Evolutionary conservation across 2,797 vertebrate species (phyloP).

Genomic region (Brachymystax lenok): DNA sequence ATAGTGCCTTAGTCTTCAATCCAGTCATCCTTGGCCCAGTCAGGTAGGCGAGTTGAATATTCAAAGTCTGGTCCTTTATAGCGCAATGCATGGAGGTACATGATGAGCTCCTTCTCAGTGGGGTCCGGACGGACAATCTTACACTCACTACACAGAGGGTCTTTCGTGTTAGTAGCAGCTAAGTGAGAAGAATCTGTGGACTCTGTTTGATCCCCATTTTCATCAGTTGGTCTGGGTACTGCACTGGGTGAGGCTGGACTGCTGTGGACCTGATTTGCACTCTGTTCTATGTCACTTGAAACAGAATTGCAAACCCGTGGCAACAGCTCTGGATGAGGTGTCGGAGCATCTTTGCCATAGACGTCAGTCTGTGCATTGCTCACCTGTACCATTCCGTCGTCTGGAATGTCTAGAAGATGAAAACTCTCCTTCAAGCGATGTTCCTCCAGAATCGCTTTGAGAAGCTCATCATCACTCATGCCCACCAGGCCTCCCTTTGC

Average conservation of each 20-base stretch:
- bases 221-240: neutral
- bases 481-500: slow-evolving; percentile 84
- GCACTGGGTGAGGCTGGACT: slow-evolving; percentile 1
- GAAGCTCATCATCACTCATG: slow-evolving; percentile 86
- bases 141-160: slow-evolving; percentile 89
- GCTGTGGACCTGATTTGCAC: slow-evolving; percentile 1
- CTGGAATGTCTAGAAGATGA: slow-evolving; percentile 77
- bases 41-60: slow-evolving; percentile 84
- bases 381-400: slow-evolving; percentile 39
- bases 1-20: slow-evolving; percentile 56
- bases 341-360: slow-evolving; percentile 22
- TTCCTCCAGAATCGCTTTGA: slow-evolving; percentile 85
- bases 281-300: neutral
- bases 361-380: neutral
- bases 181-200: neutral
- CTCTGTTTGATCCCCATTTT: slow-evolving; percentile 28
- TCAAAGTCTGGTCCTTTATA: slow-evolving; percentile 96
- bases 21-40: slow-evolving; percentile 94
- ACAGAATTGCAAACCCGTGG: neutral
- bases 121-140: slow-evolving; percentile 83
- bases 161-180: slow-evolving; percentile 50
- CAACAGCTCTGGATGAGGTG: neutral
- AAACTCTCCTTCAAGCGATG: slow-evolving; percentile 86
- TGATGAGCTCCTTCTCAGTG: slow-evolving; percentile 87
- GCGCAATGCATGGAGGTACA: slow-evolving; percentile 93